These are phyloP conservation scores for Stichopus horrens DNA, from an alignment of 53 echinoderm and acorn worm species.

Conservation along the genomic window DNA sequence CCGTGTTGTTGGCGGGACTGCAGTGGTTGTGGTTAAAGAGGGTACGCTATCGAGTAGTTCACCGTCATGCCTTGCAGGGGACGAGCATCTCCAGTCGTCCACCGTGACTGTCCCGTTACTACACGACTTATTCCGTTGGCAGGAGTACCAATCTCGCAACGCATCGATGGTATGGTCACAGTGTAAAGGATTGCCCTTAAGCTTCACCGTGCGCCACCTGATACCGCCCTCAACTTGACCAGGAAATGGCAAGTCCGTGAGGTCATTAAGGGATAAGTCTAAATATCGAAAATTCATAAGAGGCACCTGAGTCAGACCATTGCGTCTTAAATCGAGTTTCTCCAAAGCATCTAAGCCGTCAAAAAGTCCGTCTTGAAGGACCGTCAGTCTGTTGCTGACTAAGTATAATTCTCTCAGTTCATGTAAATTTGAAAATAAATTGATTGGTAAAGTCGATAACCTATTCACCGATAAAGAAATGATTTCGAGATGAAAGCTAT, in stretches of 20 bases:
- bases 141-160: constrained; percentile 16
- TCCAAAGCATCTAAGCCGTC: background rate
- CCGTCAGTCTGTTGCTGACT: background rate
- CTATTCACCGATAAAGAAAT: constrained; percentile 12
- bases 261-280: background rate
- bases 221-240: background rate
- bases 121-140: background rate
- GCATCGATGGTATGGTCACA: constrained; percentile 5
- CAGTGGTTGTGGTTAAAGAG: too few species aligned
- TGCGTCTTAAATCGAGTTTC: background rate
- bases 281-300: background rate
- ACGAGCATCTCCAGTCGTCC: background rate
- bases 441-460: background rate
- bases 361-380: background rate
- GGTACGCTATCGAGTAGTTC: too few species aligned
- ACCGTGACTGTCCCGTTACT: background rate
- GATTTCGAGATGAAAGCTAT: constrained; percentile 3
- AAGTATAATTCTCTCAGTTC: background rate
- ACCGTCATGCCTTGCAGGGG: background rate
- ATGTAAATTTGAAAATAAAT: background rate
- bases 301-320: background rate
- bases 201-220: background rate
- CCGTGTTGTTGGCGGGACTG: too few species aligned
- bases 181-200: background rate
- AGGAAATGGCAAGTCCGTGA: background rate